Evolutionary conservation across 2,797 vertebrate species (phyloP), one percentile per base, ranked within the genome.

Genomic region (Takifugu ocellatus): DNA sequence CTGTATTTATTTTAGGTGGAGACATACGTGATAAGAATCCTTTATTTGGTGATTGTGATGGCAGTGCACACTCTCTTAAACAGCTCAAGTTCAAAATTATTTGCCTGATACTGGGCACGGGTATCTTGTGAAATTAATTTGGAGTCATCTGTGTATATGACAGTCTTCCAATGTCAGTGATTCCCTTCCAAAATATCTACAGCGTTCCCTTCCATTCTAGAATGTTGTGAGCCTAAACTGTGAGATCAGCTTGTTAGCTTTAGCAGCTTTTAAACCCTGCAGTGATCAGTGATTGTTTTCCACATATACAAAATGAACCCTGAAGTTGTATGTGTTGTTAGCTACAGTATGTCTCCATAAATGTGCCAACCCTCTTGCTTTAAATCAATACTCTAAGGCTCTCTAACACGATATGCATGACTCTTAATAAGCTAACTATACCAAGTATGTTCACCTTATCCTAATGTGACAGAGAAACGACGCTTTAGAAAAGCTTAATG

Each of bases 371-470:
- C 42, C 2, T 49, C 15, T 25, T 63, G 24, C 31, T 9, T 33
- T 48, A 72, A 64, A 55, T 47, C 33, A 57, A 2, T 45, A 6
- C 31, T 66, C 29, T 57, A 67, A 61, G 44, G 59, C 61, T 61
- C n/a, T 46, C 33, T 15, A 64, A 33, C 31, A 51, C 54, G 52
- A 66, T 49, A 66, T 79, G 82, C 79, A 84, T 82, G 75, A 67
- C 47, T 47, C 46, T 46, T 31, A 58, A 56, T 65, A 27, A 54
- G 45, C 14, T 33, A 51, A 54, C 46, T 55, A 44, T 66, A 52
- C 49, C 52, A 59, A 67, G 33, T 55, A n/a, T 42, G 62, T 43
- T 67, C 51, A 65, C 69, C 59, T 3, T 2, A 36, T 76, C 21
- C 46, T 8, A 10, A 50, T 56, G 43, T 56, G 58, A 3, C 5